Percentiles rank a stretch among this genome's conserved stretches.
These are phyloP conservation scores for Eospalax fontanierii DNA, from an alignment of 2,797 vertebrate genomes.

Conservation along the genomic window DNA sequence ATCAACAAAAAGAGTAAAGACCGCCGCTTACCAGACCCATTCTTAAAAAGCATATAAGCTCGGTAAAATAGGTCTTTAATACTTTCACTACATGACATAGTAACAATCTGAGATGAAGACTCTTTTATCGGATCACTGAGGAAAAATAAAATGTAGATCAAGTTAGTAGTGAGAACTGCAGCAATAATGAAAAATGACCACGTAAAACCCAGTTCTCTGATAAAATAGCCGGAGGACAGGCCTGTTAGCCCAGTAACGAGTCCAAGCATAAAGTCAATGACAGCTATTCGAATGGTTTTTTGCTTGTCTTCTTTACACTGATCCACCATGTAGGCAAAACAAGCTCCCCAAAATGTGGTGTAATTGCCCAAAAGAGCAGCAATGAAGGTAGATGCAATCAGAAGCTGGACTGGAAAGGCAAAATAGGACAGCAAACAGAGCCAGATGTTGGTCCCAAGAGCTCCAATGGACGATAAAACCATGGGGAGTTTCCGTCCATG, in stretches of 20 bases:
- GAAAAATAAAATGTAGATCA: conserved; percentile 93
- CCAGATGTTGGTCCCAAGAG: conserved; percentile 88
- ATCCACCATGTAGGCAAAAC: conserved; percentile 96
- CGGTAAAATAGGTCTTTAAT: conserved; percentile 90
- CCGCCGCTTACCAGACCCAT: conserved; percentile 87
- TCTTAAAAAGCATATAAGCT: conserved; percentile 92
- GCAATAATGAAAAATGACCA: conserved; percentile 94
- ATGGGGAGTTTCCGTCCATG: conserved; percentile 95
- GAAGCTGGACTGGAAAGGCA: conserved; percentile 92
- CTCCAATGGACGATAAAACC: conserved; percentile 93
- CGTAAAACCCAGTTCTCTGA: conserved; percentile 93
- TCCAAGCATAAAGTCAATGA: conserved; percentile 95
- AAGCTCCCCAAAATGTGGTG: conserved; percentile 95
- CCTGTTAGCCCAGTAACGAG: conserved; percentile 93
- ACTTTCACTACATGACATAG: conserved; percentile 82
- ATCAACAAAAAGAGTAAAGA: conserved; percentile 91
- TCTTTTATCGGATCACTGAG: conserved; percentile 91
- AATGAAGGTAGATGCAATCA: conserved; percentile 91
- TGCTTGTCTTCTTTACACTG: conserved; percentile 91
- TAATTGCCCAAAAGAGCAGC: conserved; percentile 94
- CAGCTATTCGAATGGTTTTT: conserved; percentile 95
- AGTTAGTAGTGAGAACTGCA: conserved; percentile 89
- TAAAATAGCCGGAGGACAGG: conserved; percentile 95
- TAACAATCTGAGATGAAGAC: conserved; percentile 80
- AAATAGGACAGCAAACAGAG: conserved; percentile 92